Conservation (phyloP, 2,797 vertebrate species). For the Eremophila alpestris region DNA sequence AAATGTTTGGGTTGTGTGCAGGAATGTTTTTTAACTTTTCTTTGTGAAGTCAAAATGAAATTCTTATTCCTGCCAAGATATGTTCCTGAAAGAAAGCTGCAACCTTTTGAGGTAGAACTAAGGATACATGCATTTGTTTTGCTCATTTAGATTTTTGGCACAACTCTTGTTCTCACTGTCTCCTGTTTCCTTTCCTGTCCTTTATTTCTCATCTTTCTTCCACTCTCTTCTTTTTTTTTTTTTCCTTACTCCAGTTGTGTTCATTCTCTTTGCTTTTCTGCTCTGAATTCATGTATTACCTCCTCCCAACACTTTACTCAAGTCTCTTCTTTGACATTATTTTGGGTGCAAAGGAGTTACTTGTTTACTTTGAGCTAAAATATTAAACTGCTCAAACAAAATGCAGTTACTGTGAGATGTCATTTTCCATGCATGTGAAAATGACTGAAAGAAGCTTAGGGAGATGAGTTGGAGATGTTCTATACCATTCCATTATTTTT, state of each 20-base stretch:
- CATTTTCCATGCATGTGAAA: not conserved
- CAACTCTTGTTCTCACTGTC: not conserved
- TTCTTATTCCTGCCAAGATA: conserved; percentile 1
- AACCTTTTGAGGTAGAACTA: not conserved
- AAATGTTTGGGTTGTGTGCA: not conserved
- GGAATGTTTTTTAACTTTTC: not conserved
- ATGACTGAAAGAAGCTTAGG: not conserved
- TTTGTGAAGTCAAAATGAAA: conserved; percentile 21
- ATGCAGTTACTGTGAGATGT: not conserved
- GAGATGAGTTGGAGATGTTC: not conserved
- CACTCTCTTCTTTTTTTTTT: fast-evolving
- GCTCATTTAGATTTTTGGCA: not conserved
- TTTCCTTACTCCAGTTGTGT: not conserved
- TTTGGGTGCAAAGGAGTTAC: not conserved
- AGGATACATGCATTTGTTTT: not conserved
- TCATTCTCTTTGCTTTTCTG: not conserved
- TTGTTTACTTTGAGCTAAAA: not conserved
- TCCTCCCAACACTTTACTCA: not conserved
- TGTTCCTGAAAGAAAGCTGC: not conserved
- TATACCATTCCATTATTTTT: not conserved
- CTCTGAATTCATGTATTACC: not conserved
- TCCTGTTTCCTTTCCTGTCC: not conserved
- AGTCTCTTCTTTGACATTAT: not conserved
- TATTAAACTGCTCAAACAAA: not conserved
- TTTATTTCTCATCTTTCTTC: not conserved